Percentiles rank a stretch among this genome's conserved stretches.
Evolutionary conservation across 2,888 invertebrate genomes (phyloP).

Genomic region (Steromphala cineraria): DNA sequence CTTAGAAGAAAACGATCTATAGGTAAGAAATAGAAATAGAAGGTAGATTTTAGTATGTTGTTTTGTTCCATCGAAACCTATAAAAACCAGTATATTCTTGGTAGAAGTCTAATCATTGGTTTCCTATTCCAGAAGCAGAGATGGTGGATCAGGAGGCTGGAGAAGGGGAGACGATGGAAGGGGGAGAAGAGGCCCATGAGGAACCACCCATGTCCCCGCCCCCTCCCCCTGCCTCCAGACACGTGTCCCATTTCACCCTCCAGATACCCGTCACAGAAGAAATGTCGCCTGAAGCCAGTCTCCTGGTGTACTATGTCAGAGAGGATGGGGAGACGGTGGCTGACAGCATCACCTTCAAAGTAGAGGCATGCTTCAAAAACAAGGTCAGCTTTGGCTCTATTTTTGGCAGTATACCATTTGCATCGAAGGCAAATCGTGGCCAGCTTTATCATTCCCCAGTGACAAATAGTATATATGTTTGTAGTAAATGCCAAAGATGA

Average conservation of each 20-base stretch:
- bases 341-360: slow-evolving; percentile 78
- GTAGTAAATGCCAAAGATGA: too few relatives aligned
- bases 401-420: too few relatives aligned
- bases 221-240: slow-evolving; percentile 3
- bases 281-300: slow-evolving; percentile 66
- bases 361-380: slow-evolving; percentile 80
- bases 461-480: too few relatives aligned
- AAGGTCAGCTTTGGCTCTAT: slow-evolving; percentile 75
- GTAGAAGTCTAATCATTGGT: too few relatives aligned
- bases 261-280: slow-evolving; percentile 42
- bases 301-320: slow-evolving; percentile 79
- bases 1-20: background rate
- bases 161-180: background rate
- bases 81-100: too few relatives aligned
- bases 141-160: background rate
- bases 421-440: too few relatives aligned
- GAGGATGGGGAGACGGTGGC: slow-evolving; percentile 79
- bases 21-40: background rate
- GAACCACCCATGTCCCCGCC: slow-evolving; percentile 23
- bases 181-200: background rate
- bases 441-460: too few relatives aligned
- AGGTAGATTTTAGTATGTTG: too few relatives aligned
- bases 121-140: background rate
- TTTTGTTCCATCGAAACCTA: too few relatives aligned
- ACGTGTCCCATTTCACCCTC: slow-evolving; percentile 44